phyloP scores from a whole-genome alignment of 2,113 vertebrate species.

The Danionella cerebrum region DNA sequence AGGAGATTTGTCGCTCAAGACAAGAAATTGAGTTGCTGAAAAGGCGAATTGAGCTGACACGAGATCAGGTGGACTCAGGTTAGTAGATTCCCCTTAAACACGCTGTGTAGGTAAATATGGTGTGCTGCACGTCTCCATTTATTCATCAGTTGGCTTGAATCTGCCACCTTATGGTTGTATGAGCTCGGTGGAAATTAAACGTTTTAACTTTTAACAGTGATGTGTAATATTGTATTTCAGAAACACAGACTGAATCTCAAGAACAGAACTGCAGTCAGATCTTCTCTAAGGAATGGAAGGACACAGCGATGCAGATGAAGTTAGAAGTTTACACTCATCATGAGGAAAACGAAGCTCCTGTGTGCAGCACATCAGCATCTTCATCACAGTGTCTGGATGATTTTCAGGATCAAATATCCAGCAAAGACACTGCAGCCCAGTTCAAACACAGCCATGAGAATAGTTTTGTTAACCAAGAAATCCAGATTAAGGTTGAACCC shows the following conservation, averaged over 20 bases:
- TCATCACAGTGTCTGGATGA: not conserved
- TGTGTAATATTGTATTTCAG: constrained; percentile 12
- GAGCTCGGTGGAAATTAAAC: too few relatives aligned
- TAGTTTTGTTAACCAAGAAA: not conserved
- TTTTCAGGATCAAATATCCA: not conserved
- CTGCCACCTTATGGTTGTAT: not conserved
- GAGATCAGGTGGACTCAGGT: constrained; percentile 66
- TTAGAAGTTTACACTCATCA: constrained; percentile 10
- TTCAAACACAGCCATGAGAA: not conserved
- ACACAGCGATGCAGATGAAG: constrained; percentile 26
- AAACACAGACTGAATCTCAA: not conserved
- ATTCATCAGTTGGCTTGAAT: not conserved
- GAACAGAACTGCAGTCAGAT: not conserved
- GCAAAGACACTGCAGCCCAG: not conserved
- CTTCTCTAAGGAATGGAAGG: not conserved
- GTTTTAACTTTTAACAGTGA: too few relatives aligned
- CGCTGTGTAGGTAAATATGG: not conserved
- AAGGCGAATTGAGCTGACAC: constrained; percentile 59
- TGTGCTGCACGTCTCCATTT: not conserved
- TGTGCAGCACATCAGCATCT: not conserved
- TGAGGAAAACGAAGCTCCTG: not conserved
- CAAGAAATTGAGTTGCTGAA: constrained; percentile 66
- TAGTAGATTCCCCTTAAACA: constrained; percentile 32
- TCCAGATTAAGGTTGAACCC: constrained; percentile 26
- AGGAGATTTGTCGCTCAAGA: constrained; percentile 62